phyloP scores from a whole-genome alignment of 1,140 invertebrate genomes.

The Drosophila parabipectinata region DNA sequence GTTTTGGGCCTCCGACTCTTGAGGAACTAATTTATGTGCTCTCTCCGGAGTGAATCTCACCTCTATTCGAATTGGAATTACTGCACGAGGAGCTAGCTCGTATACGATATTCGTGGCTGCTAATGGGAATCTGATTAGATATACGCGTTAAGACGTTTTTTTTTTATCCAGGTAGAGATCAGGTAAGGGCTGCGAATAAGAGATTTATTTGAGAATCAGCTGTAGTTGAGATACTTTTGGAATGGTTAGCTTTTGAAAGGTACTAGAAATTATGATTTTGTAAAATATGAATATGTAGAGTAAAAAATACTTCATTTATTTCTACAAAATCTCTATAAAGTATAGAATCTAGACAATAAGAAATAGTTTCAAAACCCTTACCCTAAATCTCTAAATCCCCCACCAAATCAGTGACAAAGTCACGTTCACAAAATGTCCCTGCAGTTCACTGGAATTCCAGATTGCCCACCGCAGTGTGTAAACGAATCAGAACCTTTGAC shows the following conservation, averaged over 20 bases:
- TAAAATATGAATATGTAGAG: conserved; percentile 2
- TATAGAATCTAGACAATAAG: too few relatives aligned
- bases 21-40: conserved; percentile 61
- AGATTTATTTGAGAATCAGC: conserved; percentile 12
- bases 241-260: conserved; percentile 40
- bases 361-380: not conserved
- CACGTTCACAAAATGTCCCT: conserved; percentile 46
- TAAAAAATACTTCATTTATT: not conserved
- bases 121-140: conserved; percentile 25
- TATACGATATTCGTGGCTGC: conserved; percentile 64
- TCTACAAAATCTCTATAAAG: not conserved
- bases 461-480: conserved; percentile 43
- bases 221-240: not conserved
- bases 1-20: conserved; percentile 38
- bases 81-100: conserved; percentile 33
- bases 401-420: conserved; percentile 18
- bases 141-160: conserved; percentile 41
- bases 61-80: conserved; percentile 74
- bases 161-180: conserved; percentile 48
- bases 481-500: conserved; percentile 19
- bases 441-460: conserved; percentile 41
- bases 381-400: conserved; percentile 12
- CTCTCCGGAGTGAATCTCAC: conserved; percentile 74
- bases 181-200: conserved; percentile 18
- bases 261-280: not conserved